These are phyloP conservation scores for Athene cunicularia DNA, from an alignment of 2,113 vertebrate genomes.

Conservation along the genomic window DNA sequence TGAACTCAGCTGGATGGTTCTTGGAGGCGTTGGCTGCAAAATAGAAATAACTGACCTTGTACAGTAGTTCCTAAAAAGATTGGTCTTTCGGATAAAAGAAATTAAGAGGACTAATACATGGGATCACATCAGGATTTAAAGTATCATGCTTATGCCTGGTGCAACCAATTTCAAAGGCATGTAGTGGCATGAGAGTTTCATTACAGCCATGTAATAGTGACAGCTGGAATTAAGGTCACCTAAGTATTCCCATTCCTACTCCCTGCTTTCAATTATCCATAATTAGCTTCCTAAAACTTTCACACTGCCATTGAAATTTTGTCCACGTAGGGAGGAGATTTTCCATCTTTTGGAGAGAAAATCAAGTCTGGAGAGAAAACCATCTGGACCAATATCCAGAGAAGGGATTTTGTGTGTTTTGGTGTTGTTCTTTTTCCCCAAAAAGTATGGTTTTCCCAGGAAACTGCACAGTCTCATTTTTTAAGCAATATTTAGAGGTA, in stretches of 20 bases:
- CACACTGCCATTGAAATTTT: constrained; percentile 29
- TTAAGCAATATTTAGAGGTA: neutral
- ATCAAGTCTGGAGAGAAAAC: neutral
- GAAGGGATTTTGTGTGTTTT: neutral
- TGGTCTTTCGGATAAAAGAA: neutral
- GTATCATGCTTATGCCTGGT: neutral
- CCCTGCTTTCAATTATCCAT: constrained; percentile 49
- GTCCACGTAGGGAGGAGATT: neutral
- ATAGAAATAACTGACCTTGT: neutral
- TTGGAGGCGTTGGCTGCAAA: neutral
- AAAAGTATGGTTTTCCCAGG: neutral
- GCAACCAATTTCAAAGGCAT: constrained; percentile 25
- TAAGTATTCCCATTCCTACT: constrained; percentile 27
- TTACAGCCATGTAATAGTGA: constrained; percentile 14
- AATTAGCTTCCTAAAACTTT: constrained; percentile 62
- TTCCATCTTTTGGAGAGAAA: neutral
- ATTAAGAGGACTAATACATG: neutral
- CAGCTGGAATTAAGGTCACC: constrained; percentile 58
- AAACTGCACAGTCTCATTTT: neutral
- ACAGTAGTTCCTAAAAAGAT: neutral
- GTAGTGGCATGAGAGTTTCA: constrained; percentile 19
- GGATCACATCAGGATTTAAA: constrained; percentile 2
- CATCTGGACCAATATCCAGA: neutral
- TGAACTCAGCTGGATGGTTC: neutral
- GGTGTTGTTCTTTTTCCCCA: neutral